Conservation (phyloP, 2,797 vertebrate genomes). For the Buceros bicornis region DNA sequence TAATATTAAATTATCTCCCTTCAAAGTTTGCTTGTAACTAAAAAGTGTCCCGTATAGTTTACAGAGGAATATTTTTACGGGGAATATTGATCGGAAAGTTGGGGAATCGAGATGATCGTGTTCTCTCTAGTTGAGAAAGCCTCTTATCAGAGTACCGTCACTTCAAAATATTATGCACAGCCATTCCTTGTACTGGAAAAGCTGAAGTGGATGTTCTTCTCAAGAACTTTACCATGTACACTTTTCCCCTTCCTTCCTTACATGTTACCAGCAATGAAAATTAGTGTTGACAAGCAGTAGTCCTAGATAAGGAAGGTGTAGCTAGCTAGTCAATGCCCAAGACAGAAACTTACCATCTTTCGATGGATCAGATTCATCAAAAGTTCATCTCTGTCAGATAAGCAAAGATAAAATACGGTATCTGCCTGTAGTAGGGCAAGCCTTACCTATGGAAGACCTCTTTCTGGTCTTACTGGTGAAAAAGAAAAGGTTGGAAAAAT, state of each 20-base stretch:
- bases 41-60: background rate
- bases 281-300: background rate
- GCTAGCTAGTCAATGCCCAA: background rate
- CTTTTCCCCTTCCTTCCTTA: background rate
- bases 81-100: background rate
- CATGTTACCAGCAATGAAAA: background rate
- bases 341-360: background rate
- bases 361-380: background rate
- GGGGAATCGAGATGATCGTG: background rate
- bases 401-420: background rate
- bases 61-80: background rate
- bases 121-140: background rate
- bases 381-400: background rate
- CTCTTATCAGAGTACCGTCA: background rate
- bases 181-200: background rate
- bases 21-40: background rate
- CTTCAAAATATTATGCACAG: background rate
- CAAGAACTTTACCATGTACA: background rate
- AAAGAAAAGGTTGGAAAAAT: background rate
- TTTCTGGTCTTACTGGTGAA: background rate
- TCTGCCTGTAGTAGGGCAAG: background rate
- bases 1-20: background rate
- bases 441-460: background rate
- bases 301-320: conserved; percentile 3
- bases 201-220: background rate